A percentile compares a stretch with the other conserved stretches of the same genome.
phyloP scores from a whole-genome alignment of 1,140 invertebrate species.

The Rhopalosiphum maidis region DNA sequence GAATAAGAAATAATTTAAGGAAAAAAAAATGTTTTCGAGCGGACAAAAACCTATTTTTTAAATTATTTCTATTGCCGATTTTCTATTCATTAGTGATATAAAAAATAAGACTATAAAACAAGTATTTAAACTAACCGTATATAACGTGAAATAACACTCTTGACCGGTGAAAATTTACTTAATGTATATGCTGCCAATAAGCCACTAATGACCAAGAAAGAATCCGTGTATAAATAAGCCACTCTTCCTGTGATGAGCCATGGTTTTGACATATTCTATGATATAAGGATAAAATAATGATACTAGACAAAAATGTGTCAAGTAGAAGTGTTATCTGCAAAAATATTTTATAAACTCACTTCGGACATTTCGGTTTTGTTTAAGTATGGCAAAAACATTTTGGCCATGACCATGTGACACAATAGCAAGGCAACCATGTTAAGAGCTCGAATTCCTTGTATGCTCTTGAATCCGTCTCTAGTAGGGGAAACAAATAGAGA shows the following conservation, averaged over 20 bases:
- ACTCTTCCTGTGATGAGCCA: constrained; percentile 75
- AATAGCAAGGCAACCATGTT: constrained; percentile 71
- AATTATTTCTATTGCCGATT: neutral
- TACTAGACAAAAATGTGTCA: neutral
- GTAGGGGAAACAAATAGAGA: constrained; percentile 56
- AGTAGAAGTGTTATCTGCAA: neutral
- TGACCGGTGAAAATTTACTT: constrained; percentile 16
- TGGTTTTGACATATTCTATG: constrained; percentile 69
- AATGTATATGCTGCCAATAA: constrained; percentile 68
- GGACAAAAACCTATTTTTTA: neutral
- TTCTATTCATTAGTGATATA: neutral
- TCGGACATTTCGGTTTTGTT: constrained; percentile 73
- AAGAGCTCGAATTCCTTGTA: constrained; percentile 72
- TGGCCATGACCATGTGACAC: constrained; percentile 75
- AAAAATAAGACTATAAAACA: neutral
- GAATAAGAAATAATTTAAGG: too few relatives aligned
- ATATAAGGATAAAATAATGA: constrained; percentile 33
- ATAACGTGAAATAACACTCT: constrained; percentile 42
- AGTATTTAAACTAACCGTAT: constrained; percentile 14
- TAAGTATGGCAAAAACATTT: constrained; percentile 72
- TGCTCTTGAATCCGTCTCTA: constrained; percentile 39
- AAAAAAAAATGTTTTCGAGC: neutral
- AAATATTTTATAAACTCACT: constrained; percentile 62
- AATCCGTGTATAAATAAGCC: constrained; percentile 77
- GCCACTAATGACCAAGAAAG: constrained; percentile 76